Percentiles rank a stretch among this genome's conserved stretches.
These are phyloP conservation scores for Myxocyprinus asiaticus DNA, from an alignment of 2,113 vertebrate genomes.

Conservation along the genomic window DNA sequence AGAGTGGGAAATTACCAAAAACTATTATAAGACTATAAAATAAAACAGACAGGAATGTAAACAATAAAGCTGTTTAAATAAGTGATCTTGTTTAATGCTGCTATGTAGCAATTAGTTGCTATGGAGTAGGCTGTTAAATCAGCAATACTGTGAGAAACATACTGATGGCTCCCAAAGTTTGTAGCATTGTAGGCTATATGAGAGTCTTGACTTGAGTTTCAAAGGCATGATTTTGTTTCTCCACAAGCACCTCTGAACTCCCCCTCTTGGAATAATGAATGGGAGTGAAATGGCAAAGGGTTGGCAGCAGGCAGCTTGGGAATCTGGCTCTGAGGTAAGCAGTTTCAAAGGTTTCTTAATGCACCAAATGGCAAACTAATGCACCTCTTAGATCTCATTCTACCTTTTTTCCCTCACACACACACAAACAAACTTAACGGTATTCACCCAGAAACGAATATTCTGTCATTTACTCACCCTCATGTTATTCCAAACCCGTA, in stretches of 20 bases:
- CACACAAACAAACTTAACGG: background rate
- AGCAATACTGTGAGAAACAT: background rate
- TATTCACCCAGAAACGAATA: too few species aligned
- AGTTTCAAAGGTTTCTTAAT: conserved; percentile 30
- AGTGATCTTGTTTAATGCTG: background rate
- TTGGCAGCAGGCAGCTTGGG: background rate
- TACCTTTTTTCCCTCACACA: background rate
- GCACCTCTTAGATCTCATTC: background rate
- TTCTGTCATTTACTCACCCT: too few species aligned
- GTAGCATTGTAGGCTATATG: background rate
- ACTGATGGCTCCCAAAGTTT: conserved; percentile 25
- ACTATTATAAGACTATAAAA: background rate
- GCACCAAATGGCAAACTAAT: background rate
- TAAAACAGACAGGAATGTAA: too few species aligned
- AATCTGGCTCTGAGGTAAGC: conserved; percentile 22
- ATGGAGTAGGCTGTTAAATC: background rate
- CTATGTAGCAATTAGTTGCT: background rate
- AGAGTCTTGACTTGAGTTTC: conserved; percentile 21
- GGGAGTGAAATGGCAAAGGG: background rate
- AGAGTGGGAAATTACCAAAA: background rate
- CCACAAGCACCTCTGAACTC: conserved; percentile 32
- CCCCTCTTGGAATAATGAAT: conserved; percentile 25
- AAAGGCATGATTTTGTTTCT: conserved; percentile 37
- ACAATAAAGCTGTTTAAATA: background rate
- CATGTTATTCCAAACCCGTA: too few species aligned